Conservation (phyloP, 2,113 vertebrate species). For the Galbula dea region DNA sequence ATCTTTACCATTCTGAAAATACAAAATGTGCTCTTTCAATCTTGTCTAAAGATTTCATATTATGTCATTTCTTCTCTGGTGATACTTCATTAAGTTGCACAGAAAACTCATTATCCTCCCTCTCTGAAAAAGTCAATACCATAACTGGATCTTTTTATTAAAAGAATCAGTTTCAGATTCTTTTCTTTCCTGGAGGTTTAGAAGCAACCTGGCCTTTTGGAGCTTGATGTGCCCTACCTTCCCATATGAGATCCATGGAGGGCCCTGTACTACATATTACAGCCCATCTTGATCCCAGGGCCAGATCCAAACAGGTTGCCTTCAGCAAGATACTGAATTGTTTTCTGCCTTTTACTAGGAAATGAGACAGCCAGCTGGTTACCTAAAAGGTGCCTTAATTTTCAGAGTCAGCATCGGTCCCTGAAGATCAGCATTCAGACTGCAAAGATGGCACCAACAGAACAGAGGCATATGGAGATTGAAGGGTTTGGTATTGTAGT, state of each 20-base stretch:
- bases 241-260: background rate
- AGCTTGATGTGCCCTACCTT: background rate
- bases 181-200: background rate
- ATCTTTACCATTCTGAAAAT: background rate
- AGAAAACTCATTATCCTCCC: background rate
- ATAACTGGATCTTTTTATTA: background rate
- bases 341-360: background rate
- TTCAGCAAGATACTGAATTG: background rate
- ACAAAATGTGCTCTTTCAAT: background rate
- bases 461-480: background rate
- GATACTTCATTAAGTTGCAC: constrained; percentile 20
- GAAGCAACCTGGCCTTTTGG: background rate
- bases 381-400: background rate
- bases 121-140: constrained; percentile 14
- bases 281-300: background rate
- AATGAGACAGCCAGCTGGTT: background rate
- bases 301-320: background rate
- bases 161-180: background rate
- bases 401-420: background rate
- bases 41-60: constrained; percentile 1
- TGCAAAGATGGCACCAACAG: background rate
- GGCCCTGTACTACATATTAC: background rate
- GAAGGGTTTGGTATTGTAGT: background rate
- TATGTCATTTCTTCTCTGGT: constrained; percentile 26
- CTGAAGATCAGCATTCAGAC: background rate